Evolutionary conservation across 1,140 invertebrate genomes (phyloP).

Genomic region (Zaprionus kolodkinae): DNA sequence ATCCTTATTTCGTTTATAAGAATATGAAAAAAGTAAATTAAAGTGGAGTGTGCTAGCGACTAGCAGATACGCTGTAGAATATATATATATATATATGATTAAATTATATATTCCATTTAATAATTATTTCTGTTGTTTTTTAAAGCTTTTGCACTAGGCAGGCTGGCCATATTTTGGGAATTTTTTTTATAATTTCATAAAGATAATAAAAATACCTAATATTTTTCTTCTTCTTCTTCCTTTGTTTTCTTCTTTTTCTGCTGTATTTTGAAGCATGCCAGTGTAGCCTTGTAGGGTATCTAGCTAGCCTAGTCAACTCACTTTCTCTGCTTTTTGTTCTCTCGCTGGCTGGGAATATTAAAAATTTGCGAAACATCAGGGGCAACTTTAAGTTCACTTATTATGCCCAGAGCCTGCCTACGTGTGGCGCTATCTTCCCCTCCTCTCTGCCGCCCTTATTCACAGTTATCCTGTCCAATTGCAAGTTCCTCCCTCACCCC

Average conservation of each 20-base stretch:
- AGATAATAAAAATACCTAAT: too few species aligned
- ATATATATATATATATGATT: background rate
- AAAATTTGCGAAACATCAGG: conserved; percentile 19
- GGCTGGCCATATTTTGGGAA: too few species aligned
- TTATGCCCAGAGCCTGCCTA: conserved; percentile 31
- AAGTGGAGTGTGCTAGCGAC: background rate
- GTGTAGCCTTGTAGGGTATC: background rate
- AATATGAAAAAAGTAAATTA: conserved; percentile 9
- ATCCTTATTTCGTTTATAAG: conserved; percentile 60
- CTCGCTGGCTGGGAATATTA: conserved; percentile 8
- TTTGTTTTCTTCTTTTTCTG: too few species aligned
- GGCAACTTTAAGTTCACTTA: conserved; percentile 53
- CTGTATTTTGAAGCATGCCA: too few species aligned
- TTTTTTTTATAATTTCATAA: too few species aligned
- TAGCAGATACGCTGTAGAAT: background rate
- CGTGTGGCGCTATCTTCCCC: background rate
- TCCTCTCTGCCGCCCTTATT: background rate
- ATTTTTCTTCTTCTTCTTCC: too few species aligned
- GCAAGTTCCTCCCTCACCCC: background rate
- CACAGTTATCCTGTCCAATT: conserved; percentile 1
- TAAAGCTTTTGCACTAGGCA: too few species aligned
- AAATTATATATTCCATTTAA: background rate
- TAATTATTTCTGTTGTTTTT: background rate
- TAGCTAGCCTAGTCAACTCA: conserved; percentile 8
- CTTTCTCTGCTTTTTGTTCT: conserved; percentile 7